Conservation (phyloP, 2,797 vertebrate species). For the Bovichtus variegatus region DNA sequence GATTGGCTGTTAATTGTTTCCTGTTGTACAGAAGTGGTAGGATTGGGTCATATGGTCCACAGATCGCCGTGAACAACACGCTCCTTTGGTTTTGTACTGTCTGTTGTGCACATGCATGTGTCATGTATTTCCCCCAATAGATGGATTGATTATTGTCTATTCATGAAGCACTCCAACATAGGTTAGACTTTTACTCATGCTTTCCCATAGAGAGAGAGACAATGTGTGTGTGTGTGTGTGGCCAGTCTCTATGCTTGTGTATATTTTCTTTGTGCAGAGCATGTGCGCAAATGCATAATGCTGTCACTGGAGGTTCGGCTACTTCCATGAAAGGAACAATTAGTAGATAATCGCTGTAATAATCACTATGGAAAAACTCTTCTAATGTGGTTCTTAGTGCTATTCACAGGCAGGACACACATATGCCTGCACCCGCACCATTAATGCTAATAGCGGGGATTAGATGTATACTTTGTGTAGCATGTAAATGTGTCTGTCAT, state of each 20-base stretch:
- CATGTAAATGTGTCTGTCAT: constrained; percentile 79
- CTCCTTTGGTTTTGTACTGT: constrained; percentile 41
- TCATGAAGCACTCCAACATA: constrained; percentile 12
- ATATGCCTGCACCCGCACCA: constrained; percentile 47
- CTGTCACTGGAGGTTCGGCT: constrained; percentile 46
- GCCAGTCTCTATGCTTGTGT: constrained; percentile 27
- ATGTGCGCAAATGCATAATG: constrained; percentile 40
- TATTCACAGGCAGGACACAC: constrained; percentile 56
- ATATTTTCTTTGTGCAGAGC: constrained; percentile 55
- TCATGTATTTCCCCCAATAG: constrained; percentile 16
- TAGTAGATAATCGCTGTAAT: constrained; percentile 71
- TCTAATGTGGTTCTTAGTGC: constrained; percentile 51
- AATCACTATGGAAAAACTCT: constrained; percentile 66
- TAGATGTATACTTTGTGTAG: constrained; percentile 79
- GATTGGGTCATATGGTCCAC: constrained; percentile 74
- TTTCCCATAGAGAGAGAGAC: not conserved
- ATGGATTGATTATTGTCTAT: constrained; percentile 26
- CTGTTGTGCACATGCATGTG: constrained; percentile 35
- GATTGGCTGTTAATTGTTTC: constrained; percentile 84
- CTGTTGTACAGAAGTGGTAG: constrained; percentile 75
- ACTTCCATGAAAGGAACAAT: constrained; percentile 69
- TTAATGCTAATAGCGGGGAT: constrained; percentile 77
- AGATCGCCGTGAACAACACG: constrained; percentile 51
- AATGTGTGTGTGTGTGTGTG: constrained; percentile 20
- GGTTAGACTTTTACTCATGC: constrained; percentile 4